Evolutionary conservation across 2,797 vertebrate species (phyloP).

Genomic region (Spizella passerina): DNA sequence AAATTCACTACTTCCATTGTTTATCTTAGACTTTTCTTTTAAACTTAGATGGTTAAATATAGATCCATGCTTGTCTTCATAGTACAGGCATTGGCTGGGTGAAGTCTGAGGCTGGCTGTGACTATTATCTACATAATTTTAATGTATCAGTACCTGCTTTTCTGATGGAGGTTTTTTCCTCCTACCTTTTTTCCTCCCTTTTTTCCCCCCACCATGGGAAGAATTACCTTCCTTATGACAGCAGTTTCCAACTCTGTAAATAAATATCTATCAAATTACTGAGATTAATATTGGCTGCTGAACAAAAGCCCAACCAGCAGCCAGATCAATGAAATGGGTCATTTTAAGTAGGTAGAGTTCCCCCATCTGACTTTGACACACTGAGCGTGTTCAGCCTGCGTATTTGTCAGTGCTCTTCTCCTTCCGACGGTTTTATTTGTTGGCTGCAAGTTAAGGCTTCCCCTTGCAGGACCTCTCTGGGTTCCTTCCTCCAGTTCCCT

Average conservation of each 20-base stretch:
- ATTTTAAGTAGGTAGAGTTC: background rate
- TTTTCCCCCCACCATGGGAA: rapidly evolving
- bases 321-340: background rate
- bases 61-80: background rate
- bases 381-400: background rate
- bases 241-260: background rate
- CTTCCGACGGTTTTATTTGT: background rate
- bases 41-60: background rate
- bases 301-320: background rate
- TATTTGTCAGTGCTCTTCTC: slow-evolving; percentile 10
- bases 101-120: background rate
- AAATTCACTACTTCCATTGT: background rate
- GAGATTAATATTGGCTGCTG: background rate
- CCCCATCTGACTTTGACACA: background rate
- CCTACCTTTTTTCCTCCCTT: background rate
- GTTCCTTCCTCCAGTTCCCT: background rate
- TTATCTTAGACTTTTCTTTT: background rate
- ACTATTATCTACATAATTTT: background rate
- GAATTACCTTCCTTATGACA: background rate
- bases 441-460: slow-evolving; percentile 33
- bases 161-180: background rate
- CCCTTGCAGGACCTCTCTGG: slow-evolving; percentile 39
- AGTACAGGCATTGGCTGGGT: background rate
- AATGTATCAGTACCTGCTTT: background rate
- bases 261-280: background rate